Percentiles rank a stretch among this genome's conserved stretches.
Conservation (phyloP, 2,888 invertebrate genomes). For the Trissolcus brochymenae region DNA sequence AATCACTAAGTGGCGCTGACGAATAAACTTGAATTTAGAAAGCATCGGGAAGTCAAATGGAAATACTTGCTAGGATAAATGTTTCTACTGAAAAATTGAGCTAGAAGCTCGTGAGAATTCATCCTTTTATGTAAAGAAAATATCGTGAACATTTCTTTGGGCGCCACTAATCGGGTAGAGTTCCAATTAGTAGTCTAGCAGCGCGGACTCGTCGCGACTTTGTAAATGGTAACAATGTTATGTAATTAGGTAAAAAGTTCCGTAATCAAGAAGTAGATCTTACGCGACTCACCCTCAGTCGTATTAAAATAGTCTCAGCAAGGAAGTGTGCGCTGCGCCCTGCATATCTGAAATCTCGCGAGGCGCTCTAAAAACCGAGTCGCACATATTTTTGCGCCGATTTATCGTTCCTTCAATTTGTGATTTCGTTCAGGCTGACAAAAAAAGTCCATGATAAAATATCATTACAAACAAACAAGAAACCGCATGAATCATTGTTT, state of each 20-base stretch:
- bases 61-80: too few relatives aligned
- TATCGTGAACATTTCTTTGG: slow-evolving; percentile 55
- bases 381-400: slow-evolving; percentile 64
- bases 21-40: too few relatives aligned
- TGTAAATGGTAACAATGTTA: slow-evolving; percentile 76
- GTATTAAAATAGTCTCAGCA: slow-evolving; percentile 73
- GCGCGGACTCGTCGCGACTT: slow-evolving; percentile 69
- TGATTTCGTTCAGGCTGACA: not conserved
- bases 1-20: too few relatives aligned
- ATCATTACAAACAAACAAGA: not conserved
- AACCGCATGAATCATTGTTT: slow-evolving; percentile 20
- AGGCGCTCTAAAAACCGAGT: slow-evolving; percentile 53
- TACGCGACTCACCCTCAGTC: slow-evolving; percentile 68
- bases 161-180: slow-evolving; percentile 66
- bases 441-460: not conserved
- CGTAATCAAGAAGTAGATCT: slow-evolving; percentile 76
- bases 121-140: slow-evolving; percentile 38
- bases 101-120: slow-evolving; percentile 12
- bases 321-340: slow-evolving; percentile 69
- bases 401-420: slow-evolving; percentile 61
- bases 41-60: too few relatives aligned
- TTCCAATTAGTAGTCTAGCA: slow-evolving; percentile 72
- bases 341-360: slow-evolving; percentile 72
- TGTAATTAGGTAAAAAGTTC: slow-evolving; percentile 76
- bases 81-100: not conserved